Evolutionary conservation across 2,888 invertebrate species (phyloP), one percentile per base, ranked within the genome.

Genomic region (Xestoiulus laeticollis): DNA sequence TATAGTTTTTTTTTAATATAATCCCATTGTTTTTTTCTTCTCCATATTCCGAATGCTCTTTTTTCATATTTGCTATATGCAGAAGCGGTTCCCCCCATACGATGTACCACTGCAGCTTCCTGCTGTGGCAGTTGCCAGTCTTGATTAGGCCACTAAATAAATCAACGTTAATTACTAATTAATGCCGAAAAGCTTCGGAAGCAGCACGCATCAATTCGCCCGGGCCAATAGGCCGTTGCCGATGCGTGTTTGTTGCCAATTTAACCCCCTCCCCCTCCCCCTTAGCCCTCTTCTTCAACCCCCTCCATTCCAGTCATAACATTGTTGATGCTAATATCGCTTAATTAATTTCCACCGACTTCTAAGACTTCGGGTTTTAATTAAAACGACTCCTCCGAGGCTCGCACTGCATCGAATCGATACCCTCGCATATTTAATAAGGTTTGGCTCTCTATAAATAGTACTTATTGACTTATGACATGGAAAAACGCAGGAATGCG

Each of bases 71-170:
- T 8, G 6, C 38, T 38, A 38, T 8, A 8, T 38, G 14, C 3
- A 19, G 48, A 19, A 48, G 48, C 48, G 19, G 48, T 19, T 10
- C 10, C 48, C 48, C 48, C 48, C 48, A 5, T 38, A 38, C 38
- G 38, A 38, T 8, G 48, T 19, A 14, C 12, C 48, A 48, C 14
- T 14, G 48, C 43, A 2, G 16, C 59, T 59, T 59, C 59, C 59
- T 59, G 59, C n/a, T 59, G 59, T 19, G 59, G 59, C n/a, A n/a
- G n/a, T 59, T 59, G 59, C 59, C 59, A 59, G 19, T 59, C 59
- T 59, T 59, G 59, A 59, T 59, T 59, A 59, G 59, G 59, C 59
- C 59, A 59, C 59, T 59, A 59, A 59, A 59, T 59, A 59, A 59
- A 59, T 59, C 59, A 59, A 59, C 59, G 59, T 59, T 59, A 59